Percentiles rank a stretch among this genome's conserved stretches.
phyloP scores from a whole-genome alignment of 1,140 invertebrate genomes.

The Bombus ignitus region DNA sequence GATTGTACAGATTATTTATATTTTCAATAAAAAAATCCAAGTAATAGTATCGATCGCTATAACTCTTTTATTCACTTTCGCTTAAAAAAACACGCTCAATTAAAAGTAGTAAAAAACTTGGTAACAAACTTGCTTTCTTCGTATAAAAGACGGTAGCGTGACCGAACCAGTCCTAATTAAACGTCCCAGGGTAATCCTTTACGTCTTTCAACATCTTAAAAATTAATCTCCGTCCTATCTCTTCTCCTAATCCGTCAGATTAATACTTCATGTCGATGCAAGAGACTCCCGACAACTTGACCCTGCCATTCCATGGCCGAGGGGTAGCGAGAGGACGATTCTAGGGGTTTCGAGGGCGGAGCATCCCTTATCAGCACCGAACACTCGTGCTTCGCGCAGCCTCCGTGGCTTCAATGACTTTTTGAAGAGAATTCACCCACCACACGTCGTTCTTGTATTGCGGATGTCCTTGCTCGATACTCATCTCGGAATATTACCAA shows the following conservation, averaged over 20 bases:
- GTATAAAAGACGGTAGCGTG: constrained; percentile 40
- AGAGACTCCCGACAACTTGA: constrained; percentile 65
- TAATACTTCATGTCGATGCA: constrained; percentile 69
- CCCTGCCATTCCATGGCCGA: constrained; percentile 57
- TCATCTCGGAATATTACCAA: constrained; percentile 51
- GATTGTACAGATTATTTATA: constrained; percentile 22
- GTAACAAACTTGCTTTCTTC: neutral
- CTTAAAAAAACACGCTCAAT: neutral
- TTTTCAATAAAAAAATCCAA: constrained; percentile 42
- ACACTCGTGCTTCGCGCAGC: constrained; percentile 72
- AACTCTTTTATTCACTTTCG: neutral
- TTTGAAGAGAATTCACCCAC: constrained; percentile 31
- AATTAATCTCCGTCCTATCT: constrained; percentile 75
- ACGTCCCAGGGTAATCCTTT: constrained; percentile 59
- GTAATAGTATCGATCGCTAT: neutral
- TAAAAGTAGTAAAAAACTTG: neutral
- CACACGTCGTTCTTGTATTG: constrained; percentile 32
- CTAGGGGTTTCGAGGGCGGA: constrained; percentile 62
- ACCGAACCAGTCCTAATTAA: constrained; percentile 59
- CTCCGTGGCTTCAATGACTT: constrained; percentile 56
- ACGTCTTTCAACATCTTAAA: constrained; percentile 63
- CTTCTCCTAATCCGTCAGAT: constrained; percentile 71
- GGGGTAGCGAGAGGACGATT: constrained; percentile 38
- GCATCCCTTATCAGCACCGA: constrained; percentile 74
- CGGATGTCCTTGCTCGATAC: constrained; percentile 49